phyloP scores from a whole-genome alignment of 2,113 vertebrate genomes.

The Siphamia tubifer region DNA sequence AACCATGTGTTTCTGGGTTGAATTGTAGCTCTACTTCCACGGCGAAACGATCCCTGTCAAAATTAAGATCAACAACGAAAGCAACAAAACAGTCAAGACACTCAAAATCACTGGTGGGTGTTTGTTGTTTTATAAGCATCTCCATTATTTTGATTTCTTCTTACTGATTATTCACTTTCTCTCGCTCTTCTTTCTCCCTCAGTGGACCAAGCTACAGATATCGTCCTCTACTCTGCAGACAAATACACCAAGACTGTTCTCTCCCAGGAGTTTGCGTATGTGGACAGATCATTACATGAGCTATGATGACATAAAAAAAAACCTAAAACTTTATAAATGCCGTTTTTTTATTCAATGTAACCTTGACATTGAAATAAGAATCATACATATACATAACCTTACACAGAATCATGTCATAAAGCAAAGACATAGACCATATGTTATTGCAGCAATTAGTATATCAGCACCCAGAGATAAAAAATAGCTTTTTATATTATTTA shows the following conservation, averaged over 20 bases:
- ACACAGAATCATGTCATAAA: too few species aligned
- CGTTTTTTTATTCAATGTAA: too few species aligned
- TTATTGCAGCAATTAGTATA: too few species aligned
- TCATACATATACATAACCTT: too few species aligned
- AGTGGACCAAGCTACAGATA: constrained; percentile 92
- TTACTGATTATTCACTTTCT: background rate
- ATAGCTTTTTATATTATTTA: too few species aligned
- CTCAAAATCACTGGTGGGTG: constrained; percentile 84
- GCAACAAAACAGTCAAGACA: constrained; percentile 90
- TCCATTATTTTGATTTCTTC: background rate
- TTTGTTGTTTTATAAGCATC: background rate
- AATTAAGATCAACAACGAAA: constrained; percentile 88
- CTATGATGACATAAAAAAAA: too few species aligned
- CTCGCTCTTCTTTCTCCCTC: background rate
- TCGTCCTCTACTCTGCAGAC: constrained; percentile 92
- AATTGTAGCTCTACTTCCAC: constrained; percentile 85
- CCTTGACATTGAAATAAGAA: too few species aligned
- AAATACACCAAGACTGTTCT: constrained; percentile 88
- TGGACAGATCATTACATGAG: too few species aligned
- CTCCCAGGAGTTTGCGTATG: constrained; percentile 86
- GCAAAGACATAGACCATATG: too few species aligned
- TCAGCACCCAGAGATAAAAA: too few species aligned
- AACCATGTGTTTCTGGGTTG: background rate
- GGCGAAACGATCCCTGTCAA: constrained; percentile 84
- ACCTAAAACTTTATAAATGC: too few species aligned